phyloP scores from a whole-genome alignment of 2,113 vertebrate species.

The Plectropomus leopardus region DNA sequence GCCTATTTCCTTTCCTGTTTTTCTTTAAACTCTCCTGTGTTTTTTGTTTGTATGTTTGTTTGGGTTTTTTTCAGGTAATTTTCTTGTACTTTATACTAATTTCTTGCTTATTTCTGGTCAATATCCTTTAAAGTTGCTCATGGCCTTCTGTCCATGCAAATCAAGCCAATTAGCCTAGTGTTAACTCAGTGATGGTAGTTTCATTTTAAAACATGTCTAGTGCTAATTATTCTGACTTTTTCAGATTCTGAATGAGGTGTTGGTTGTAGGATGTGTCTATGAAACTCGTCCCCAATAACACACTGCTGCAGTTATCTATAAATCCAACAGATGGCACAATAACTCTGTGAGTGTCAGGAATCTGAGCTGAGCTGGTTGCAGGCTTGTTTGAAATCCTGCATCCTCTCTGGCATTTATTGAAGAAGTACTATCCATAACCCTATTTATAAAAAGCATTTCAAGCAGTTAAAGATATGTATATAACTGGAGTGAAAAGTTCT shows the following conservation, averaged over 20 bases:
- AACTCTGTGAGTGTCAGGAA: neutral
- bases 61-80: too few relatives aligned
- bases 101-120: too few relatives aligned
- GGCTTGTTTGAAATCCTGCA: neutral
- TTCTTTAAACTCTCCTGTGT: too few relatives aligned
- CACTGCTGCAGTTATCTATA: conserved; percentile 24
- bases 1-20: too few relatives aligned
- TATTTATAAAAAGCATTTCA: neutral
- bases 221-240: neutral
- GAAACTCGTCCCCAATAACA: neutral
- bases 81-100: too few relatives aligned
- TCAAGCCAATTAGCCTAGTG: too few relatives aligned
- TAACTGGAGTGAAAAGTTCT: neutral
- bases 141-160: too few relatives aligned
- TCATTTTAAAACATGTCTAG: neutral
- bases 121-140: too few relatives aligned
- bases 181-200: neutral
- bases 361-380: neutral
- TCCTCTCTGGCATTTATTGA: neutral
- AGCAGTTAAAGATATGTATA: conserved; percentile 1
- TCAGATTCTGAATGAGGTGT: neutral
- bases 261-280: neutral
- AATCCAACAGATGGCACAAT: conserved; percentile 72
- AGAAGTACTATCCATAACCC: neutral
- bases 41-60: too few relatives aligned